Evolutionary conservation across 2,888 invertebrate species (phyloP), one percentile per base, ranked within the genome.

Genomic region (Mesodorylaimus sp.): DNA sequence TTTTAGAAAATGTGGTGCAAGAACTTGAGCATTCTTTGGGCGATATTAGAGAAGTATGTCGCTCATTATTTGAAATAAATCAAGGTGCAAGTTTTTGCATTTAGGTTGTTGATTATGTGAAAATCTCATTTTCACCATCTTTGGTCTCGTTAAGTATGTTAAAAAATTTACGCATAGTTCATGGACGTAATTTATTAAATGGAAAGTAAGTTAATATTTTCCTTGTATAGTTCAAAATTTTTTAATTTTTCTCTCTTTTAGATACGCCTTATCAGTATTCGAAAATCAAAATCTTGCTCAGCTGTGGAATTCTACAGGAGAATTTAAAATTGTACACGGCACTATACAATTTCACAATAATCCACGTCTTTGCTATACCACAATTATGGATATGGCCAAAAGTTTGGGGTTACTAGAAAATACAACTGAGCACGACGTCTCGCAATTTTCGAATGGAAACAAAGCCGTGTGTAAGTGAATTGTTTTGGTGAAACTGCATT

Each of bases 31-130:
- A 39, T 19, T 39, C 10, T 39, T 21, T 39, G 52, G 80, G 79
- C 42, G 77, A 78, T 65, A 81, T 93, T 54, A 79, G 81, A 58
- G 83, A 81, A 65, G 86, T 93, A 53, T 75, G 76, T 21, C 7
- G 13, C 10, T 19, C 7, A 10, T 16, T 21, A 7, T 13, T 39
- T 21, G 21, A n/a, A 21, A 21, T 21, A 21, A 21, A 13, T 21
- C 7, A 19, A 13, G 41, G 7, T 39, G 10, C 10, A 16, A 7
- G 10, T 32, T 32, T 39, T 7, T 39, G 24, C 27, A 26, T 26
- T 21, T 26, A 43, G 44, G 44, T 43, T 26, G 7, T 5, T 50
- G 82, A 84, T 2, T 81, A 79, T 60, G 71, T 97, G 48, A 81
- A 83, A 67, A 77, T 97, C 42, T 79, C 81, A 27, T 77, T 87